Percentiles rank a stretch among this genome's conserved stretches.
Conservation (phyloP, 1,140 invertebrate species). For the Micrasema longulum region DNA sequence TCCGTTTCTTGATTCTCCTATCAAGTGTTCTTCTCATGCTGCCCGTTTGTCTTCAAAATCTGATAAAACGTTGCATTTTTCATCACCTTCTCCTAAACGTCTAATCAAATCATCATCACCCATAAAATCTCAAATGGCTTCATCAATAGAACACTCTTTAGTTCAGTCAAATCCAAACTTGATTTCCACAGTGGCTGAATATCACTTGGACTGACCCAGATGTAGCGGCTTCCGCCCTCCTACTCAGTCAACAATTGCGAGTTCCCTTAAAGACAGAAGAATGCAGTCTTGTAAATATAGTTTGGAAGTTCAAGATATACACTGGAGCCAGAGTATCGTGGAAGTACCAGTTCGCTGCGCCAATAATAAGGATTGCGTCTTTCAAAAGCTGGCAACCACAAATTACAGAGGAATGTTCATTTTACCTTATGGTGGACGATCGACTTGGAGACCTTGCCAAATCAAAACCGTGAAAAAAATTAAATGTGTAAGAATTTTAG, state of each 20-base stretch:
- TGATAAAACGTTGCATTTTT: not conserved
- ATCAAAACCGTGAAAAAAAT: not conserved
- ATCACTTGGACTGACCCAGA: conserved; percentile 21
- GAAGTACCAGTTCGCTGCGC: conserved; percentile 21
- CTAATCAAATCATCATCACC: not conserved
- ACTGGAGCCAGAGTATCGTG: conserved; percentile 10
- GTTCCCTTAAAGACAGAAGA: conserved; percentile 13
- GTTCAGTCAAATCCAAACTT: conserved; percentile 8
- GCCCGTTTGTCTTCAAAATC: conserved; percentile 4
- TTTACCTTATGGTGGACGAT: conserved; percentile 4
- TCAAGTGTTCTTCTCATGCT: not conserved
- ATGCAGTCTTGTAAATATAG: conserved; percentile 18
- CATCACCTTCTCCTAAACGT: not conserved
- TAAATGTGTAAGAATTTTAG: conserved; percentile 11
- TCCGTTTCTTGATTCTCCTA: conserved; percentile 1
- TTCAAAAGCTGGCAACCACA: not conserved
- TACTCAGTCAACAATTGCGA: conserved; percentile 6
- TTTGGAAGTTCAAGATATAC: conserved; percentile 13
- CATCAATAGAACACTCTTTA: conserved; percentile 20
- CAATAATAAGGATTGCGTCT: conserved; percentile 23
- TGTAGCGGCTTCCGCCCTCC: not conserved
- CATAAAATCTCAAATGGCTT: not conserved
- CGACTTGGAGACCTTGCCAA: conserved; percentile 16
- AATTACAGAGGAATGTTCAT: conserved; percentile 13
- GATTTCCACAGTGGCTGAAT: conserved; percentile 19